Evolutionary conservation across 2,888 invertebrate species (phyloP).

Genomic region (Allygus modestus): DNA sequence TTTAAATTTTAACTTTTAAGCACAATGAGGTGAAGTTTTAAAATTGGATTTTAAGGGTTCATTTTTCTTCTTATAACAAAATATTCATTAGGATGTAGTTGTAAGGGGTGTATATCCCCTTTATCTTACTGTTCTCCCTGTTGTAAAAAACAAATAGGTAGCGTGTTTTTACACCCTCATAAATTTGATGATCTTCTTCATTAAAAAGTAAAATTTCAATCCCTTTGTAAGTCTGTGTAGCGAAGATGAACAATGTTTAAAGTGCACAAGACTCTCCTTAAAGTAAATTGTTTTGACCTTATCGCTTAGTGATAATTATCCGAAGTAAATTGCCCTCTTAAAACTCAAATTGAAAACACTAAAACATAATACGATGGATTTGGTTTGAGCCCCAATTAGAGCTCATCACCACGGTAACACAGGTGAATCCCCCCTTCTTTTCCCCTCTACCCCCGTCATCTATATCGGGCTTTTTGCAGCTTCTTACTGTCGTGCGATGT

Average conservation of each 20-base stretch:
- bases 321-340: slow-evolving; percentile 9
- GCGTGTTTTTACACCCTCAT: background rate
- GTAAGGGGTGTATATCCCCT: too few species aligned
- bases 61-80: too few species aligned
- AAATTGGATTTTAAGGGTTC: too few species aligned
- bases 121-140: too few species aligned
- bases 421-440: slow-evolving; percentile 27
- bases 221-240: background rate
- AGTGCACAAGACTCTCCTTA: background rate
- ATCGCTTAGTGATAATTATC: slow-evolving; percentile 22
- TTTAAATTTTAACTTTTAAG: too few species aligned
- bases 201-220: background rate
- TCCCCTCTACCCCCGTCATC: background rate
- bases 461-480: slow-evolving; percentile 34
- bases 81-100: too few species aligned
- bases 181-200: background rate
- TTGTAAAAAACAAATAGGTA: too few species aligned
- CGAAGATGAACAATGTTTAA: background rate
- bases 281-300: slow-evolving; percentile 6
- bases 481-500: slow-evolving; percentile 6
- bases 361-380: slow-evolving; percentile 34
- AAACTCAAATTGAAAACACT: slow-evolving; percentile 25
- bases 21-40: too few species aligned
- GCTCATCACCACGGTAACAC: slow-evolving; percentile 49
- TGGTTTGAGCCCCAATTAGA: slow-evolving; percentile 47